A percentile compares a stretch with the other conserved stretches of the same genome.
Conservation (phyloP, 1,140 invertebrate genomes). For the Forficula auricularia region DNA sequence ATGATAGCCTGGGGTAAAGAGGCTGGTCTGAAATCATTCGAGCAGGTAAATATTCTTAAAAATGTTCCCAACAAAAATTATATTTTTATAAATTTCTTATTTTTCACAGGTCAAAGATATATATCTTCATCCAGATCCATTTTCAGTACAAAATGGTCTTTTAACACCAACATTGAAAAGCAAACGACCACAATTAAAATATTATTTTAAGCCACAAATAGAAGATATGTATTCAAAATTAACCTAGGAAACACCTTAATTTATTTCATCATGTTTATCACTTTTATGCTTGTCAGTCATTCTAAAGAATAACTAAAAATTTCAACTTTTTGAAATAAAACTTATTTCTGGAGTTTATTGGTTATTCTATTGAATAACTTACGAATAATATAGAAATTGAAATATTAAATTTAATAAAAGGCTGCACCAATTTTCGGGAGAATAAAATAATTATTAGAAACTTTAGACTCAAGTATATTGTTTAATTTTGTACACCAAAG, state of each 20-base stretch:
- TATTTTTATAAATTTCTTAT: conserved; percentile 1
- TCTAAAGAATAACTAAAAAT: too few relatives aligned
- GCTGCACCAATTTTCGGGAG: too few relatives aligned
- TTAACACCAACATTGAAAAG: conserved; percentile 92
- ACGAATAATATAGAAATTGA: too few relatives aligned
- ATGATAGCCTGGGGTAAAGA: conserved; percentile 74
- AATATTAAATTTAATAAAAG: too few relatives aligned
- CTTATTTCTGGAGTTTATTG: too few relatives aligned
- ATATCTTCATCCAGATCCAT: conserved; percentile 80
- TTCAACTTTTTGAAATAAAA: too few relatives aligned
- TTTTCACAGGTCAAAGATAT: conserved; percentile 77
- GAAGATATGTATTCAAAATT: conserved; percentile 70
- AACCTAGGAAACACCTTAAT: conserved; percentile 16
- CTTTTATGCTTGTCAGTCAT: too few relatives aligned
- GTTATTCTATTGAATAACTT: too few relatives aligned
- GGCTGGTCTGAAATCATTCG: conserved; percentile 83
- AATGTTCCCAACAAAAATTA: neutral
- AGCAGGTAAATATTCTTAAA: conserved; percentile 52
- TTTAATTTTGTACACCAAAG: too few relatives aligned
- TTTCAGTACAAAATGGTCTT: conserved; percentile 91
- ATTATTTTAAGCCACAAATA: conserved; percentile 75
- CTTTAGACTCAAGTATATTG: too few relatives aligned
- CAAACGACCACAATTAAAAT: conserved; percentile 76
- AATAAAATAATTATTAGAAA: too few relatives aligned
- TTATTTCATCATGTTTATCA: too few relatives aligned